Evolutionary conservation across 1,140 invertebrate species (phyloP).

Genomic region (Pseudomyrmex concolor): DNA sequence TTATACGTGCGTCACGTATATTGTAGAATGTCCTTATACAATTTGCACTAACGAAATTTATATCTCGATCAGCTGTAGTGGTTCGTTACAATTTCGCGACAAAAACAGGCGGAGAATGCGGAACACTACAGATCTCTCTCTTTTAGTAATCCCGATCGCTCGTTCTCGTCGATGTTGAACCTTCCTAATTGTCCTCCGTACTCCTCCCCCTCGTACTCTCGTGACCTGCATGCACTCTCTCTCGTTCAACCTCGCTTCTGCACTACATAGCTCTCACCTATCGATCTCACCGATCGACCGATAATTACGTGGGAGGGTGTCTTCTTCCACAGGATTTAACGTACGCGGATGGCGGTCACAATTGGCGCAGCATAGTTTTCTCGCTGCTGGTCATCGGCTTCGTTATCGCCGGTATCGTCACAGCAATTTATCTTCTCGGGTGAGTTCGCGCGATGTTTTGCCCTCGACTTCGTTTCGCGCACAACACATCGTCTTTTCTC

Average conservation of each 20-base stretch:
- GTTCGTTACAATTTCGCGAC: neutral
- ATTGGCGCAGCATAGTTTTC: constrained; percentile 94
- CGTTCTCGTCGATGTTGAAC: constrained; percentile 29
- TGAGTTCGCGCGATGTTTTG: constrained; percentile 80
- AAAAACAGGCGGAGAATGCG: neutral
- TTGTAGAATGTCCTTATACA: no score
- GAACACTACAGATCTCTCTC: neutral
- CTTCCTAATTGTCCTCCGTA: constrained; percentile 14
- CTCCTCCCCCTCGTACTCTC: neutral
- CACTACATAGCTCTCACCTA: constrained; percentile 23
- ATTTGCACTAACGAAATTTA: neutral
- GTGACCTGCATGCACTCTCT: constrained; percentile 58
- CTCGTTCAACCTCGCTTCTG: constrained; percentile 46
- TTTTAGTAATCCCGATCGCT: constrained; percentile 23
- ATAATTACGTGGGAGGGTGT: constrained; percentile 53
- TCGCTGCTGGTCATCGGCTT: constrained; percentile 93
- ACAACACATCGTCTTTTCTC: neutral
- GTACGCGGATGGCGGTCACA: constrained; percentile 91
- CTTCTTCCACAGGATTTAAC: constrained; percentile 87
- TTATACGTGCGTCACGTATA: no score
- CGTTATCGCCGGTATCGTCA: constrained; percentile 93
- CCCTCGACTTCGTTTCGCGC: no score
- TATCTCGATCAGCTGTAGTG: no score
- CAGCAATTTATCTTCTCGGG: constrained; percentile 93
- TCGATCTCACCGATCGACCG: constrained; percentile 20